Evolutionary conservation across 2,888 invertebrate genomes (phyloP).

Genomic region (Anorthoa munda): DNA sequence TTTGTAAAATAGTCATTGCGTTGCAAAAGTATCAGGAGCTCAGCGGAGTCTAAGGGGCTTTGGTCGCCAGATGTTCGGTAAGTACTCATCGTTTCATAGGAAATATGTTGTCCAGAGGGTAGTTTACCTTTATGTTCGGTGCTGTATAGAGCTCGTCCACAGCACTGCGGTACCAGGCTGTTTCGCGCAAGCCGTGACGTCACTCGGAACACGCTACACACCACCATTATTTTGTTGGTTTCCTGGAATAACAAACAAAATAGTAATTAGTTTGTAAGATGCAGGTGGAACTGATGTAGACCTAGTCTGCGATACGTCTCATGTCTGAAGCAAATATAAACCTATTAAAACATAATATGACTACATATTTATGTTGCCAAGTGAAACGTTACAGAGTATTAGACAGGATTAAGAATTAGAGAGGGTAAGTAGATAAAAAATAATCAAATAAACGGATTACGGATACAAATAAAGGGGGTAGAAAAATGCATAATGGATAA

Average conservation of each 20-base stretch:
- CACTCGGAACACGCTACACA: constrained; percentile 72
- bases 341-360: too few species aligned
- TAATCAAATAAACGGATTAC: not conserved
- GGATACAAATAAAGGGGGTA: too few species aligned
- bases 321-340: not conserved
- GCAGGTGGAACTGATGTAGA: not conserved
- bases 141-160: constrained; percentile 74
- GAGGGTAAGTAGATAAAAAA: not conserved
- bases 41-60: constrained; percentile 2
- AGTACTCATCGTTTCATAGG: not conserved
- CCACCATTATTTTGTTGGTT: constrained; percentile 69
- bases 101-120: not conserved
- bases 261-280: not conserved
- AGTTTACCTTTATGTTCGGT: constrained; percentile 72
- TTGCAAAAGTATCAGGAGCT: not conserved
- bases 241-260: constrained; percentile 36
- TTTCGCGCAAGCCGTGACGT: constrained; percentile 66
- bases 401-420: too few species aligned
- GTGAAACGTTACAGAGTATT: too few species aligned
- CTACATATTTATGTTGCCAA: too few species aligned
- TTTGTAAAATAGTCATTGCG: not conserved
- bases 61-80: not conserved
- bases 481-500: too few species aligned
- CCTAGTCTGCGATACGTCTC: not conserved
- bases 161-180: constrained; percentile 66